phyloP scores from a whole-genome alignment of 2,113 vertebrate species.

The Pionites leucogaster region DNA sequence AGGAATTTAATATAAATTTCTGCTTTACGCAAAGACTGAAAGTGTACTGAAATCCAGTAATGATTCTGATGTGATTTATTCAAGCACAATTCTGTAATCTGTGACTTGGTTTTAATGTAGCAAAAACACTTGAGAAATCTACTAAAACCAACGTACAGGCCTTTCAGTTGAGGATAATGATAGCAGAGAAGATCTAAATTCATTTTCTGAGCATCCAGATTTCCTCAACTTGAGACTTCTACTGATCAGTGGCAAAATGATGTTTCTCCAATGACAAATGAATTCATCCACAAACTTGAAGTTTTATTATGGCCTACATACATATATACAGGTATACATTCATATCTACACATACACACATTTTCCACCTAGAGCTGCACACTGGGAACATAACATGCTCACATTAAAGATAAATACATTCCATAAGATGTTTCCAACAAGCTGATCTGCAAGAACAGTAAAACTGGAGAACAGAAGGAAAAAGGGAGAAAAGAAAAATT shows the following conservation, averaged over 20 bases:
- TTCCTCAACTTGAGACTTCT: not conserved
- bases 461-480: not conserved
- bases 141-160: not conserved
- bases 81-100: not conserved
- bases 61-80: constrained; percentile 15
- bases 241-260: not conserved
- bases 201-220: not conserved
- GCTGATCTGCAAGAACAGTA: not conserved
- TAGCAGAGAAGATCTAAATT: not conserved
- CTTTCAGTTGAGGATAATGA: not conserved
- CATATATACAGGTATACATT: not conserved
- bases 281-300: not conserved
- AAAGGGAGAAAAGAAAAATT: not conserved
- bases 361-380: not conserved
- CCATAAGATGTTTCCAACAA: not conserved
- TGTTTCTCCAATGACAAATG: not conserved
- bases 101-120: not conserved
- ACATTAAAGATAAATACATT: not conserved
- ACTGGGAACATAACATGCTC: not conserved
- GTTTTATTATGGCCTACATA: not conserved
- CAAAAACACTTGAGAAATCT: not conserved
- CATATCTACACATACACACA: accelerated
- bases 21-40: not conserved
- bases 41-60: constrained; percentile 31
- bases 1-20: not conserved